phyloP scores from a whole-genome alignment of 1,140 invertebrate genomes.

The Trissolcus basalis region DNA sequence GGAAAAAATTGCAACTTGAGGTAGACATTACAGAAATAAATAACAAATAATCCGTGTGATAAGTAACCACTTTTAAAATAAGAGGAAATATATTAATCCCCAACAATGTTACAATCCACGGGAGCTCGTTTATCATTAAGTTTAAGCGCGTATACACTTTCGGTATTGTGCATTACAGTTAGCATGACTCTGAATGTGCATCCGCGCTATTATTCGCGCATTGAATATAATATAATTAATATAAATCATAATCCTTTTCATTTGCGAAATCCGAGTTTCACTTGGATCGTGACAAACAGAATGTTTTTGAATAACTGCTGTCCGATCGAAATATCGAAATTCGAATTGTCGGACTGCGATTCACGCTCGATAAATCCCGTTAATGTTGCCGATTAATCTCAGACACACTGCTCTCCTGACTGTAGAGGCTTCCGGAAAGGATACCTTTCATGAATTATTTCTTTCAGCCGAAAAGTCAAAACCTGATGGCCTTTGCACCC shows the following conservation, averaged over 20 bases:
- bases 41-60: slow-evolving; percentile 5
- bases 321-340: slow-evolving; percentile 51
- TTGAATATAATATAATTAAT: slow-evolving; percentile 52
- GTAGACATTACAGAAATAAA: slow-evolving; percentile 2
- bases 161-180: slow-evolving; percentile 3
- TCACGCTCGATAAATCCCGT: slow-evolving; percentile 69
- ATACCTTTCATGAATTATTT: slow-evolving; percentile 68
- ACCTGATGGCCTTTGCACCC: slow-evolving; percentile 44
- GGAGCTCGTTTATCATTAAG: slow-evolving; percentile 25
- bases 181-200: slow-evolving; percentile 28
- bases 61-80: slow-evolving; percentile 10
- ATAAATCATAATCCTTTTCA: slow-evolving; percentile 52
- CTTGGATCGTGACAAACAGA: slow-evolving; percentile 55
- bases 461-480: slow-evolving; percentile 58
- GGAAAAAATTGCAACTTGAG: background rate
- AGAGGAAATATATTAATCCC: slow-evolving; percentile 22
- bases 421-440: slow-evolving; percentile 67
- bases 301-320: slow-evolving; percentile 59
- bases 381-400: slow-evolving; percentile 70
- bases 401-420: slow-evolving; percentile 52
- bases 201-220: slow-evolving; percentile 28
- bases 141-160: slow-evolving; percentile 17
- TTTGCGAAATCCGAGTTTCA: slow-evolving; percentile 50
- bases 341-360: slow-evolving; percentile 59
- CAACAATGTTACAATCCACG: slow-evolving; percentile 10